Evolutionary conservation across 2,113 vertebrate genomes (phyloP).

Genomic region (Gadus macrocephalus): DNA sequence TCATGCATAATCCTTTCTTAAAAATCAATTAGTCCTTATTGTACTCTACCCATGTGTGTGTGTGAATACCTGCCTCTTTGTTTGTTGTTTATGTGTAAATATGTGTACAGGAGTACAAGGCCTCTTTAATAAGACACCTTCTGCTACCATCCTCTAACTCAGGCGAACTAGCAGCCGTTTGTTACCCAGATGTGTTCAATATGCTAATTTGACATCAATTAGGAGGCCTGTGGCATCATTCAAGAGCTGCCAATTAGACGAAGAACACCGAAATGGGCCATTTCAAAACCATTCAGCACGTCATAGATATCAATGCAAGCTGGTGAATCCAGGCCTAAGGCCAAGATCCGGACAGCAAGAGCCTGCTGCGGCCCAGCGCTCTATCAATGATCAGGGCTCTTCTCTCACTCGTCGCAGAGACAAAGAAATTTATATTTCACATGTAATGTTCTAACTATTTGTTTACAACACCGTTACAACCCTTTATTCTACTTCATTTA

Average conservation of each 20-base stretch:
- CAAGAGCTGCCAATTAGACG: slow-evolving; percentile 21
- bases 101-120: not conserved
- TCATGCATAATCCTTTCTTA: too few relatives aligned
- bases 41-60: not conserved
- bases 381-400: too few relatives aligned
- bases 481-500: too few relatives aligned
- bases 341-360: not conserved
- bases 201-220: slow-evolving; percentile 45
- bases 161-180: slow-evolving; percentile 18
- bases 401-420: too few relatives aligned
- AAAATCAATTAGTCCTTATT: too few relatives aligned
- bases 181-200: slow-evolving; percentile 34
- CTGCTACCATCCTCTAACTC: slow-evolving; percentile 8
- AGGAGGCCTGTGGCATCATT: not conserved
- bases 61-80: not conserved
- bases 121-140: not conserved
- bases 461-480: too few relatives aligned
- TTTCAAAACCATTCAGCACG: slow-evolving; percentile 22
- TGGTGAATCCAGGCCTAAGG: not conserved
- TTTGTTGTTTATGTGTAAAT: not conserved
- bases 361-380: too few relatives aligned
- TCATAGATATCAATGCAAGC: slow-evolving; percentile 10
- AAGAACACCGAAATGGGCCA: slow-evolving; percentile 3
- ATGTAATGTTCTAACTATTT: too few relatives aligned
- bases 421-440: too few relatives aligned